Conservation (phyloP, 2,113 vertebrate species). For the Cololabis saira region DNA sequence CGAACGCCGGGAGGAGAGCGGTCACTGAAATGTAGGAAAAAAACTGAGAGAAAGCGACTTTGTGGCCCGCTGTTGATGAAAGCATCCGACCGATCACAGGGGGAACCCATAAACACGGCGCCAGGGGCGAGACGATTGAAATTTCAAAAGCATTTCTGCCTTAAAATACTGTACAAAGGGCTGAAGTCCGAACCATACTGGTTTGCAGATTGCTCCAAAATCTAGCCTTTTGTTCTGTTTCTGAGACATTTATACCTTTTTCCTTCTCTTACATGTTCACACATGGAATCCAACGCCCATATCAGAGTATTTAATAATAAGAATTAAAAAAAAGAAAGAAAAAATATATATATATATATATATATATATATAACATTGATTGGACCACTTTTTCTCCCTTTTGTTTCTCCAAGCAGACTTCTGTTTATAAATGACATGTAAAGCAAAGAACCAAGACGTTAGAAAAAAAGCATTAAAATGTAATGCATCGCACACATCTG, state of each 20-base stretch:
- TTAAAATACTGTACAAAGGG: slow-evolving; percentile 48
- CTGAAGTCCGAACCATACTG: slow-evolving; percentile 29
- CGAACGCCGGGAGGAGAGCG: slow-evolving; percentile 35
- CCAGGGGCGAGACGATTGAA: slow-evolving; percentile 15
- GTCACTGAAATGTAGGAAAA: slow-evolving; percentile 16
- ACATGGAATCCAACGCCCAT: neutral
- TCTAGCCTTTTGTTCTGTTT: too few species aligned
- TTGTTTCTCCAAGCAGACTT: slow-evolving; percentile 17
- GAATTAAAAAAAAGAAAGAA: slow-evolving; percentile 60
- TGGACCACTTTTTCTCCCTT: slow-evolving; percentile 48
- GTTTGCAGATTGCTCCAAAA: slow-evolving; percentile 47
- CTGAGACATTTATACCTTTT: slow-evolving; percentile 1
- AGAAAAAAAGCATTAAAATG: slow-evolving; percentile 22
- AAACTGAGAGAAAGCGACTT: neutral
- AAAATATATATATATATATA: too few species aligned
- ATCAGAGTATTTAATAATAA: slow-evolving; percentile 36
- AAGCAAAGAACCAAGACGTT: slow-evolving; percentile 3
- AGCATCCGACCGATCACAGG: neutral
- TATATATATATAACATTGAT: slow-evolving; percentile 51
- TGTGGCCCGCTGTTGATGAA: neutral
- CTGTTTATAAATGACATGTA: slow-evolving; percentile 20
- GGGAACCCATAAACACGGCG: neutral
- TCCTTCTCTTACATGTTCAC: slow-evolving; percentile 3
- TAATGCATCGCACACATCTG: slow-evolving; percentile 2
- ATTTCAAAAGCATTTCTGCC: slow-evolving; percentile 68